Conservation (phyloP, 2,888 invertebrate genomes). For the Heteromurus nitidus region DNA sequence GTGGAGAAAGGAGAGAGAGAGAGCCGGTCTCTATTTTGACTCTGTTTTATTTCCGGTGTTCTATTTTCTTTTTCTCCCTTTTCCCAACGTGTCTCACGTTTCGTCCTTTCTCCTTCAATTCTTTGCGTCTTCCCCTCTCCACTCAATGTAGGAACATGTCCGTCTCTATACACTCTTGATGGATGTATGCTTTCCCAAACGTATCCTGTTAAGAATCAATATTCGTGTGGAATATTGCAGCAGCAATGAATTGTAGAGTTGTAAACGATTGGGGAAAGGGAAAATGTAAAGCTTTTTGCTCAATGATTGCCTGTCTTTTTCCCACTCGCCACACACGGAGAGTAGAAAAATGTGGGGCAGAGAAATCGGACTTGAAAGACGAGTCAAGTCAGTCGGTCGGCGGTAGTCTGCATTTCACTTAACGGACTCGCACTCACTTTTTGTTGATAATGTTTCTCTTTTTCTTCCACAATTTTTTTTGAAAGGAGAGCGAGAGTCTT, state of each 20-base stretch:
- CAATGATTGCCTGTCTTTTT: constrained; percentile 57
- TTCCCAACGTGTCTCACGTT: constrained; percentile 20
- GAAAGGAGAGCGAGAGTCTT: background rate
- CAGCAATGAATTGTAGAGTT: constrained; percentile 5
- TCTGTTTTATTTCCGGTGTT: constrained; percentile 64
- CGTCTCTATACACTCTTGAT: constrained; percentile 4
- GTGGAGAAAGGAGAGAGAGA: constrained; percentile 44
- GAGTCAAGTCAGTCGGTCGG: no score
- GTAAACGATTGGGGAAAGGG: constrained; percentile 7
- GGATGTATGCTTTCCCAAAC: constrained; percentile 41
- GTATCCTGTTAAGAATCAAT: constrained; percentile 52
- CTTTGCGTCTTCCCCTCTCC: background rate
- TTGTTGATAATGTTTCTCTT: constrained; percentile 53
- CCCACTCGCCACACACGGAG: constrained; percentile 51
- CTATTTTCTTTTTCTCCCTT: constrained; percentile 38
- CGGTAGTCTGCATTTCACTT: constrained; percentile 51
- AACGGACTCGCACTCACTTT: constrained; percentile 28
- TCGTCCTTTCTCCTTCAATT: background rate
- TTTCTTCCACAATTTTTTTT: background rate
- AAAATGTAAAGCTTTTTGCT: constrained; percentile 5
- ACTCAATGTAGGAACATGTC: background rate
- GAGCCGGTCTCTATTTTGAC: constrained; percentile 54
- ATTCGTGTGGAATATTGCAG: background rate
- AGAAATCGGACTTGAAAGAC: constrained; percentile 33
- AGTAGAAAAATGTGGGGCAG: constrained; percentile 47